Conservation (phyloP, 1,140 invertebrate species). For the Bombus pyrosoma region DNA sequence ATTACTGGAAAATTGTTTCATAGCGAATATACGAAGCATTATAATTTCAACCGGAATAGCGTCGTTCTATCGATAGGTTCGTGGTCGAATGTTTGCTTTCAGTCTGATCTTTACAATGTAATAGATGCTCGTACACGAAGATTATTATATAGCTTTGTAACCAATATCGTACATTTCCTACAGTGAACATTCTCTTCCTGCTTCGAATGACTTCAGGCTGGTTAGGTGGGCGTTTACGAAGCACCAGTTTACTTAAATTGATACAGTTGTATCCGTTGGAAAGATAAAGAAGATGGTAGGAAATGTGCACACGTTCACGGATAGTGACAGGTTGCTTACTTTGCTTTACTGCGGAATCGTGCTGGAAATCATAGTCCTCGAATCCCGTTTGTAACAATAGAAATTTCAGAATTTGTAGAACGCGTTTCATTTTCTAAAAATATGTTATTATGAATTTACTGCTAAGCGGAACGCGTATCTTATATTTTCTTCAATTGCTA, state of each 20-base stretch:
- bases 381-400: too few relatives aligned
- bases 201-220: constrained; percentile 6
- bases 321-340: too few relatives aligned
- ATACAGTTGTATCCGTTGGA: constrained; percentile 29
- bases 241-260: constrained; percentile 48
- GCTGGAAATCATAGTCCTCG: too few relatives aligned
- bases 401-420: too few relatives aligned
- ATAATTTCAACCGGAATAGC: neutral
- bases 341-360: too few relatives aligned
- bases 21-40: neutral
- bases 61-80: neutral
- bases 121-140: neutral
- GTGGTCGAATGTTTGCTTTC: neutral
- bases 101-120: neutral
- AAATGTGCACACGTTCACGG: neutral
- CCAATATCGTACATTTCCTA: constrained; percentile 19
- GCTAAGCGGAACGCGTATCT: too few relatives aligned
- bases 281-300: constrained; percentile 1
- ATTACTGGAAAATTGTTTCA: too few relatives aligned
- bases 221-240: constrained; percentile 42
- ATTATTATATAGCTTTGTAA: constrained; percentile 3
- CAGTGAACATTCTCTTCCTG: constrained; percentile 13
- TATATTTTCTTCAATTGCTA: too few relatives aligned
- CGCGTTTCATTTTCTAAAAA: too few relatives aligned
- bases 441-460: too few relatives aligned